Evolutionary conservation across 2,113 vertebrate genomes (phyloP).

Genomic region (Microtus oregoni): DNA sequence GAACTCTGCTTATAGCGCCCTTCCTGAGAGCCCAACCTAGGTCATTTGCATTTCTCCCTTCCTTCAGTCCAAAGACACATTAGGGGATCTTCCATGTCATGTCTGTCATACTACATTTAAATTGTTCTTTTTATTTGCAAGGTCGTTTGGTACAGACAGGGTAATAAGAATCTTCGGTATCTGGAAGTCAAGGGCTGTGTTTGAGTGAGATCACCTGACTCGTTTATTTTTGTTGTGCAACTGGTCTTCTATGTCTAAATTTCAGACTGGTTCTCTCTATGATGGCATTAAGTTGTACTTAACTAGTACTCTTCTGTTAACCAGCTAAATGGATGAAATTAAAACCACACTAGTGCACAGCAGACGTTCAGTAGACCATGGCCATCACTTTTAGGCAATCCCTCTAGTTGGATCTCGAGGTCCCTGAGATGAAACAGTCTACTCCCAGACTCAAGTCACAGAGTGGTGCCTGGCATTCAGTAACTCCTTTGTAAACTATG

Average conservation of each 20-base stretch:
- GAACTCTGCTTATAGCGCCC: background rate
- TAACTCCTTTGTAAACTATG: background rate
- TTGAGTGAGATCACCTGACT: background rate
- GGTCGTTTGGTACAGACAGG: background rate
- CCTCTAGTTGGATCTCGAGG: background rate
- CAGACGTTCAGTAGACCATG: background rate
- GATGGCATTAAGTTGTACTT: background rate
- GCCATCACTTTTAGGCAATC: background rate
- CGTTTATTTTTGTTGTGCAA: background rate
- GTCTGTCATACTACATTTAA: background rate
- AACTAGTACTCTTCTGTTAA: background rate
- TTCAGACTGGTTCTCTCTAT: slow-evolving; percentile 18
- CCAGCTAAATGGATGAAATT: background rate
- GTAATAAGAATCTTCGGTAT: background rate
- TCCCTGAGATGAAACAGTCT: background rate
- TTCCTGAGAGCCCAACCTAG: background rate
- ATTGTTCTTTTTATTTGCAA: background rate
- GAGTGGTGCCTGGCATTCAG: background rate
- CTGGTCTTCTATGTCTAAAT: background rate
- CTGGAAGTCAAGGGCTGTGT: background rate
- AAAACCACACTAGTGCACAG: background rate
- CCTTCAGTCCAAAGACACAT: background rate
- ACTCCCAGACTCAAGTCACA: background rate
- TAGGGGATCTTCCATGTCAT: background rate
- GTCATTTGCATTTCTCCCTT: background rate